A percentile compares a stretch with the other conserved stretches of the same genome.
These are phyloP conservation scores for Chironomus tepperi DNA, from an alignment of 1,140 invertebrate species.

Conservation along the genomic window DNA sequence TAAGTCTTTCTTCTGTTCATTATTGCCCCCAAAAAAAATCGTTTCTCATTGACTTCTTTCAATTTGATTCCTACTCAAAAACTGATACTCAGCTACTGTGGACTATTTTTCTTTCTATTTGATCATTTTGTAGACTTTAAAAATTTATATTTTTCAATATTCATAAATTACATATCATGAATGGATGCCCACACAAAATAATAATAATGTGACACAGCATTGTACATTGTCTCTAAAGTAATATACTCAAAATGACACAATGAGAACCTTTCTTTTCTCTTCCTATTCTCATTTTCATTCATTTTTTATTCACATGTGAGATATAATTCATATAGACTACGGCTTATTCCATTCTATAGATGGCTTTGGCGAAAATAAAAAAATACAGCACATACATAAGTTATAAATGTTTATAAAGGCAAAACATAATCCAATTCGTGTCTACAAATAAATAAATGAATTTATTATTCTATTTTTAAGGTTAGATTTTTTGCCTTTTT, in stretches of 20 bases:
- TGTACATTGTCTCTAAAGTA: background rate
- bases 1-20: too few relatives aligned
- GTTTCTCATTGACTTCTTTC: too few relatives aligned
- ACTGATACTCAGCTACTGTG: background rate
- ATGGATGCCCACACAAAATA: background rate
- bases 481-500: too few relatives aligned
- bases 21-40: too few relatives aligned
- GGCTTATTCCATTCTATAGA: background rate
- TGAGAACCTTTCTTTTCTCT: slow-evolving; percentile 1
- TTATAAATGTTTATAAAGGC: too few relatives aligned
- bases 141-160: background rate
- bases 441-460: too few relatives aligned
- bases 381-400: too few relatives aligned
- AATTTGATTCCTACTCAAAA: background rate
- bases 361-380: too few relatives aligned
- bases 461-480: too few relatives aligned
- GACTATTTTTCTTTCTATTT: background rate
- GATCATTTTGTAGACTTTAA: too few relatives aligned
- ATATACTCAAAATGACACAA: background rate
- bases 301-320: background rate
- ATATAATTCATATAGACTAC: background rate
- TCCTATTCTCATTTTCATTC: background rate
- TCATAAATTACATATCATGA: background rate
- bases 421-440: too few relatives aligned
- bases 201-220: background rate